A percentile compares a stretch with the other conserved stretches of the same genome.
phyloP scores from a whole-genome alignment of 2,113 vertebrate species.

The Riparia riparia region DNA sequence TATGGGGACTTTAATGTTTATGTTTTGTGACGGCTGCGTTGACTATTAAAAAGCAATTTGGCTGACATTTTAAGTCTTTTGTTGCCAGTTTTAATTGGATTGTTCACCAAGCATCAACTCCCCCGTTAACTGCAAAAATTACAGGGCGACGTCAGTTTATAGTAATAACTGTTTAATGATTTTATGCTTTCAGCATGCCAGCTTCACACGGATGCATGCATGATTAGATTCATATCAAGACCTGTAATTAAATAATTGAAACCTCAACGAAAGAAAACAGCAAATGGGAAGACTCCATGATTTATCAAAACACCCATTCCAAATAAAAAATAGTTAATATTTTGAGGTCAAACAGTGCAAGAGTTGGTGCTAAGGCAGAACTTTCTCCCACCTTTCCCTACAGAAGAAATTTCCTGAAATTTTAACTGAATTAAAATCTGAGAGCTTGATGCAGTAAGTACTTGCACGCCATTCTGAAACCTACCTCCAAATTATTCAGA shows the following conservation, averaged over 20 bases:
- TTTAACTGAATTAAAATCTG: not conserved
- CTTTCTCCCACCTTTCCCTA: not conserved
- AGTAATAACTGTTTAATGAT: conserved; percentile 86
- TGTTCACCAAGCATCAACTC: conserved; percentile 88
- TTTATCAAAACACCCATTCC: conserved; percentile 56
- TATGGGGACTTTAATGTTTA: conserved; percentile 83
- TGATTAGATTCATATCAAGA: conserved; percentile 83
- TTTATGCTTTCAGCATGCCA: conserved; percentile 78
- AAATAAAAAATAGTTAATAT: conserved; percentile 16
- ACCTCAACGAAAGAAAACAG: conserved; percentile 64
- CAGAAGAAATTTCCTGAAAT: not conserved
- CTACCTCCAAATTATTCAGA: not conserved
- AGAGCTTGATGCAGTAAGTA: not conserved
- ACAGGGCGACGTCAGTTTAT: conserved; percentile 79
- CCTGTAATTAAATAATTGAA: conserved; percentile 83
- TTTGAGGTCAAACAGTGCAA: conserved; percentile 43
- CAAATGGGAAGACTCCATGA: conserved; percentile 52
- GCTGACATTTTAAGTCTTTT: conserved; percentile 87
- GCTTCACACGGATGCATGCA: conserved; percentile 72
- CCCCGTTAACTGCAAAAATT: conserved; percentile 84
- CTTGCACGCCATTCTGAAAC: not conserved
- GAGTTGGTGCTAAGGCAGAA: not conserved
- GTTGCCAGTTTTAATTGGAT: conserved; percentile 88
- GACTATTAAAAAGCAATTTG: conserved; percentile 90
- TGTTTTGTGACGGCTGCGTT: conserved; percentile 83